Evolutionary conservation across 2,888 invertebrate species (phyloP).

Genomic region (Oligia latruncula): DNA sequence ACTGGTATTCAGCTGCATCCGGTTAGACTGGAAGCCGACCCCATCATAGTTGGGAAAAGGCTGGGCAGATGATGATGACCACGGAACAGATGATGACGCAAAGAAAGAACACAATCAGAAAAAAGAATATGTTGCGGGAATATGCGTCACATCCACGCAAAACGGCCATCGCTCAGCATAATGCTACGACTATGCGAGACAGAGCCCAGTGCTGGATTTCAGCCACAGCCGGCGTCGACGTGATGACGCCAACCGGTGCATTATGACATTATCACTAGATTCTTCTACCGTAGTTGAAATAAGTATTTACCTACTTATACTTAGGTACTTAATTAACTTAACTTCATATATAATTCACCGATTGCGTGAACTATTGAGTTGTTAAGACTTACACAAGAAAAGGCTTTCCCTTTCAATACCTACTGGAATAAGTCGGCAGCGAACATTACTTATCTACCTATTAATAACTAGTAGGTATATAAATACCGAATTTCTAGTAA

Average conservation of each 20-base stretch:
- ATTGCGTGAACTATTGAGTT: conserved; percentile 2
- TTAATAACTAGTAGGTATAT: too few relatives aligned
- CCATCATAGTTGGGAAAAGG: too few relatives aligned
- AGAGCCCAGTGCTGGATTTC: neutral
- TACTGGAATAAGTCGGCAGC: neutral
- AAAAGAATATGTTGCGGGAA: neutral
- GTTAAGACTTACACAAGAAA: conserved; percentile 12
- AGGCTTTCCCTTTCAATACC: conserved; percentile 44
- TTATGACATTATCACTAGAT: conserved; percentile 31
- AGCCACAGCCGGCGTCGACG: neutral
- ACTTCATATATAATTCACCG: conserved; percentile 42
- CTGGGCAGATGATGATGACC: too few relatives aligned
- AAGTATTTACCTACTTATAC: neutral
- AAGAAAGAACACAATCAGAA: neutral
- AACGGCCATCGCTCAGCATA: neutral
- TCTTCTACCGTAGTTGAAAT: conserved; percentile 14
- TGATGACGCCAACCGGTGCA: neutral
- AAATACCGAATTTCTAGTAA: neutral
- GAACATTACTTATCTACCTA: neutral
- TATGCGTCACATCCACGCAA: neutral
- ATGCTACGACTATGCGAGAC: neutral
- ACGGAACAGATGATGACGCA: too few relatives aligned
- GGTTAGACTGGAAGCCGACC: too few relatives aligned
- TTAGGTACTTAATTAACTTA: neutral
- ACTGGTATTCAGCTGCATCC: too few relatives aligned